A percentile compares a stretch with the other conserved stretches of the same genome.
Evolutionary conservation across 2,113 vertebrate species (phyloP).

Genomic region (Euleptes europaea): DNA sequence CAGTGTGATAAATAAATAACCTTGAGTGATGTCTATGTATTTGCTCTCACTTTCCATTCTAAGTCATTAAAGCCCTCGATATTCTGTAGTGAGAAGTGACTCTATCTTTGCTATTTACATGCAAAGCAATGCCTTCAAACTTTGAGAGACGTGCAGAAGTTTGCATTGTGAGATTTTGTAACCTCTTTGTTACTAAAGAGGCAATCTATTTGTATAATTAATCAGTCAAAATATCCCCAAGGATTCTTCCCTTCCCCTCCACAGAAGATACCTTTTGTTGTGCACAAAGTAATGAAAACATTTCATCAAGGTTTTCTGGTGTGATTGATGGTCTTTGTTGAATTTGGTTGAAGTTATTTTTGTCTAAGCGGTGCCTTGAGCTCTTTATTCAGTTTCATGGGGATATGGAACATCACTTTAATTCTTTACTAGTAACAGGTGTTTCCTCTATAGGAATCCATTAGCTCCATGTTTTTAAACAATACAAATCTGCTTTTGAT

Average conservation of each 20-base stretch:
- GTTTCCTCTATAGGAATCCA: conserved; percentile 54
- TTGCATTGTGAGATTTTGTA: conserved; percentile 46
- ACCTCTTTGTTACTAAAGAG: conserved; percentile 44
- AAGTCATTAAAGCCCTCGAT: conserved; percentile 27
- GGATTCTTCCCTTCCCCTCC: conserved; percentile 19
- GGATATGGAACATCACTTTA: conserved; percentile 51
- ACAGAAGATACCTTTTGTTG: conserved; percentile 47
- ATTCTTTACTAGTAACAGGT: conserved; percentile 58
- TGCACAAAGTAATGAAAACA: conserved; percentile 59
- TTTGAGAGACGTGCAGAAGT: conserved; percentile 39
- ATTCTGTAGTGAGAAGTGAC: conserved; percentile 18
- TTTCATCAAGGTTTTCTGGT: conserved; percentile 57
- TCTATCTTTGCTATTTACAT: conserved; percentile 49
- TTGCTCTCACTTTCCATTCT: conserved; percentile 21
- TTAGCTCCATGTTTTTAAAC: conserved; percentile 56
- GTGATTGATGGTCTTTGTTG: conserved; percentile 58
- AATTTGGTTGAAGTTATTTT: conserved; percentile 55
- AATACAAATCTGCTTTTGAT: conserved; percentile 52
- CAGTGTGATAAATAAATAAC: not conserved
- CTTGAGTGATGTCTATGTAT: not conserved
- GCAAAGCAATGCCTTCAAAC: conserved; percentile 15
- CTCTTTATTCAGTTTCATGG: conserved; percentile 58
- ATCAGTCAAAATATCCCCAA: conserved; percentile 56
- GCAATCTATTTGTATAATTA: conserved; percentile 69
- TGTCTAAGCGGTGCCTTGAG: conserved; percentile 61